A percentile compares a stretch with the other conserved stretches of the same genome.
These are phyloP conservation scores for Chalcis sispes DNA, from an alignment of 2,888 invertebrate genomes.

Conservation along the genomic window DNA sequence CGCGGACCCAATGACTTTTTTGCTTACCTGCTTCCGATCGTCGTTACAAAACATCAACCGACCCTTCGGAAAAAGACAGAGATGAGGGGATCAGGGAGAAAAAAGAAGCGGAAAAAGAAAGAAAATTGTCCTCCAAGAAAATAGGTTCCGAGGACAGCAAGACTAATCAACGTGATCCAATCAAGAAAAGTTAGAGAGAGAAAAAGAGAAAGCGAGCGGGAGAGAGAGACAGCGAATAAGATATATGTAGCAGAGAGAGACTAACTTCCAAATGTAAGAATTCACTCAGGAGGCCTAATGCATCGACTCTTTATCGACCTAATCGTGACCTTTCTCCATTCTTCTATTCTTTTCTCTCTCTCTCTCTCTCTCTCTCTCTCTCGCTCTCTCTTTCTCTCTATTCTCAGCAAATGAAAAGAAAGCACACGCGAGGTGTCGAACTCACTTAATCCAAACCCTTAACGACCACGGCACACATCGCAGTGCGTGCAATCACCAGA, in stretches of 20 bases:
- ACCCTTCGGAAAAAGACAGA: constrained; percentile 22
- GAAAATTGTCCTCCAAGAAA: constrained; percentile 51
- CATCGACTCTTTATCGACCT: constrained; percentile 23
- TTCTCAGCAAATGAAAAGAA: constrained; percentile 29
- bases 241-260: not conserved
- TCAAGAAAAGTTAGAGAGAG: constrained; percentile 37
- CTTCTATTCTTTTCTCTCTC: too few relatives aligned
- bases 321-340: constrained; percentile 1
- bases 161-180: constrained; percentile 57
- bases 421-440: constrained; percentile 18
- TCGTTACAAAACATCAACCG: not conserved
- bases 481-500: constrained; percentile 7
- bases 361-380: too few relatives aligned
- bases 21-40: constrained; percentile 38
- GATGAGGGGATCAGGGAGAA: not conserved
- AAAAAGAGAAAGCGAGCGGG: not conserved
- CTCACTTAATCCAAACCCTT: constrained; percentile 21
- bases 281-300: constrained; percentile 27
- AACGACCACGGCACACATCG: not conserved
- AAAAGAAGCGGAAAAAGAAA: constrained; percentile 17
- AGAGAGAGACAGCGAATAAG: not conserved
- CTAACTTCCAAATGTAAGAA: constrained; percentile 23
- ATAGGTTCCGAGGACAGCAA: constrained; percentile 49
- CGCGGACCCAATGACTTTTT: constrained; percentile 42
- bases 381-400: not conserved